phyloP scores from a whole-genome alignment of 1,140 invertebrate genomes.

The Alviniconcha marisindica region DNA sequence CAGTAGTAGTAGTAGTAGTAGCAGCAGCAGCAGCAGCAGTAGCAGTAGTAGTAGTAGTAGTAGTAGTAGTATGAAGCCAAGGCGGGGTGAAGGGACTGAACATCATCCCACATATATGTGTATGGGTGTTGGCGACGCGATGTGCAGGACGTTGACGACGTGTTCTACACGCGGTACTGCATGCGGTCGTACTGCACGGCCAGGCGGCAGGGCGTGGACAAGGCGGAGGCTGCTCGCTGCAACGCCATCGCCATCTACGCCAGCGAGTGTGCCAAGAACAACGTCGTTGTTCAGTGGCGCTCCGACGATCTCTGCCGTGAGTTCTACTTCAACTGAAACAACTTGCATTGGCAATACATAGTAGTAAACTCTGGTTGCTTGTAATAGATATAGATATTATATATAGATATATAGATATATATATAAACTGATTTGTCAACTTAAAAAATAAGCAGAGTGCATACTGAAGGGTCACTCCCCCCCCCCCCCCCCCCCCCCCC shows the following conservation, averaged over 20 bases:
- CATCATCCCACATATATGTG: background rate
- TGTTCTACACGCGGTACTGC: background rate
- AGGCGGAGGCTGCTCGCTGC: slow-evolving; percentile 1
- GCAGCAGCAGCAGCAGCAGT: no score
- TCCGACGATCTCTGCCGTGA: slow-evolving; percentile 21
- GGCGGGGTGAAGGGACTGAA: no score
- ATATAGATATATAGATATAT: no score
- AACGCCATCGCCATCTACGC: background rate
- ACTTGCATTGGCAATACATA: no score
- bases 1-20: no score
- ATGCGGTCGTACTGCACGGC: slow-evolving; percentile 27
- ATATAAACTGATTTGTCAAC: no score
- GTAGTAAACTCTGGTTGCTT: no score
- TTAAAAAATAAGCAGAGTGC: no score
- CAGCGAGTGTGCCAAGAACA: slow-evolving; percentile 16
- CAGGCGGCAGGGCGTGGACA: background rate
- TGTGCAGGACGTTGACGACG: background rate
- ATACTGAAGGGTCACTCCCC: no score
- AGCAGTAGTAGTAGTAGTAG: background rate
- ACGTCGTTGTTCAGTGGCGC: slow-evolving; percentile 27
- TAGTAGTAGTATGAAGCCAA: no score
- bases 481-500: background rate
- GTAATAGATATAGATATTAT: no score
- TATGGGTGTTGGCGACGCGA: background rate
- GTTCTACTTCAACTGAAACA: no score